Evolutionary conservation across 2,888 invertebrate species (phyloP), one percentile per base, ranked within the genome.

Genomic region (Troilus luridus): DNA sequence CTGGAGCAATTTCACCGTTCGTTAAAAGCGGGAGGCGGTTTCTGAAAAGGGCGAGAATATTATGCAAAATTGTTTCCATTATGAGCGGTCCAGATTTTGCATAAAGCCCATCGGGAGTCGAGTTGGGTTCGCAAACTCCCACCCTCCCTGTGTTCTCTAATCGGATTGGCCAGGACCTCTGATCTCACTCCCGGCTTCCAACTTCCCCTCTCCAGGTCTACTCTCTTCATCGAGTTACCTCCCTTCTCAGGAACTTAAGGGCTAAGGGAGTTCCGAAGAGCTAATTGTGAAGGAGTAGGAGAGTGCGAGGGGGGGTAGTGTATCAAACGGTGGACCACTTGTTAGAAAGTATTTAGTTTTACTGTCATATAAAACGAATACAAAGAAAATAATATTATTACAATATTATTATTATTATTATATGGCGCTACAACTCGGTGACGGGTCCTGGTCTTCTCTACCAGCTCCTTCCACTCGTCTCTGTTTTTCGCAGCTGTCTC

Each of bases 41-140:
- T 1, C 9, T 0, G 56, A 5, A n/a, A 14, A n/a, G n/a, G 56
- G 56, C 56, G 19, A 56, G 85, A 85, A 85, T 41, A 41, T 85
- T 85, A 85, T 85, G 85, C 85, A 85, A 85, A 85, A 85, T 85
- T 56, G 54, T 58, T 85, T 85, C 85, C 85, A 56, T 85, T 58
- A 58, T 85, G 56, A 85, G 56, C 56, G 21, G 56, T 11, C 41
- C n/a, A 85, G 85, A 85, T 85, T 85, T 85, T 56, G 85, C 85
- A 85, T 85, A 85, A 85, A 85, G 56, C 85, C 85, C 85, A 58
- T n/a, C 56, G 77, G 56, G 14, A 5, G 17, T 10, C 3, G 21
- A 41, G 41, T 41, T 41, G 41, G 41, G 10, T 56, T 56, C 85
- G 2, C 21, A 58, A 85, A 54, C 85, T 85, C 85, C n/a, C 85